Evolutionary conservation across 2,888 invertebrate genomes (phyloP), one percentile per base, ranked within the genome.

Genomic region (Xylophagus ater): DNA sequence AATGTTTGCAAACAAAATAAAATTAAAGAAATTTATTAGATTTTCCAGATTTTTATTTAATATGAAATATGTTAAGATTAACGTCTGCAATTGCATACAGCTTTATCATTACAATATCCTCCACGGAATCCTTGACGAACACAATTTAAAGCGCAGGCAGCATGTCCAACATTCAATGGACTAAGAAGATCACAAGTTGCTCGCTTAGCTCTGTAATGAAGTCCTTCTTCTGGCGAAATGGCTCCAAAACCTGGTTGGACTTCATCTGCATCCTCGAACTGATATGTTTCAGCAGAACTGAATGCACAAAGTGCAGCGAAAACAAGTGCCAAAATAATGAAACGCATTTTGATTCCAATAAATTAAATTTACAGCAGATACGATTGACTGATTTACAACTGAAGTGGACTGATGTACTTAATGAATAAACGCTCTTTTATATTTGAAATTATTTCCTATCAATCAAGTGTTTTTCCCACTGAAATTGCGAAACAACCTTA

Each of bases 111-210:
- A 26, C 57, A 58, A 37, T 53, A 52, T 32, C 59, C 60, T 12
- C 59, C 60, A 9, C 36, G 46, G 45, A 42, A 53, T 33, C 56
- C 50, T 20, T 39, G 39, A 3, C 40, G 41, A 4, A 60, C 40
- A 37, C 62, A 62, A 40, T 59, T 55, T 6, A 49, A 49, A n/a
- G 55, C 60, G 47, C 60, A 62, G 21, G 58, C 57, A 10, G 59
- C 49, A 44, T 60, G 52, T 24, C 56, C 56, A 4, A 59, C 31
- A 1, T 36, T 36, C 8, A 45, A 42, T 2, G 36, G 34, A 37
- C 55, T 53, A 7, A 58, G 38, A 2, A 62, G 49, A 45, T 60
- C 61, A 40, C 61, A 61, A 7, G 61, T 60, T 9, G 54, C 51
- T 43, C 61, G 43, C 42, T 51, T 56, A 1, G 49, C 49, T 29